Evolutionary conservation across 2,888 invertebrate genomes (phyloP).

Genomic region (Heliothis peltigera): DNA sequence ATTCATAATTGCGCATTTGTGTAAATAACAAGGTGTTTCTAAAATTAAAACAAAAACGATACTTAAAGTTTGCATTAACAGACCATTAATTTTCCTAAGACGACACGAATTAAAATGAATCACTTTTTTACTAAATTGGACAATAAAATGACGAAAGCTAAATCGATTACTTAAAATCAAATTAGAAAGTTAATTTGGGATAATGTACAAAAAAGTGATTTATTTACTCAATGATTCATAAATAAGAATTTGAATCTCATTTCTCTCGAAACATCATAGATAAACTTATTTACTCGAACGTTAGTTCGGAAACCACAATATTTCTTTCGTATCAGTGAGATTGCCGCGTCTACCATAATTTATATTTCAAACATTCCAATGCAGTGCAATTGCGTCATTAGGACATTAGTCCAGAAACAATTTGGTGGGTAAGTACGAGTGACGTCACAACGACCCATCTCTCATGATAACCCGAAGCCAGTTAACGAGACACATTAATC

Average conservation of each 20-base stretch:
- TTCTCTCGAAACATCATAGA: slow-evolving; percentile 59
- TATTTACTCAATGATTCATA: slow-evolving; percentile 57
- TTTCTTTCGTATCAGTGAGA: slow-evolving; percentile 74
- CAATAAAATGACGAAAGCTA: slow-evolving; percentile 29
- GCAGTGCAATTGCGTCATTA: slow-evolving; percentile 71
- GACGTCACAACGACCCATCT: slow-evolving; percentile 75
- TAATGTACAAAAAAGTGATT: slow-evolving; percentile 55
- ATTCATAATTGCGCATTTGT: too few species aligned
- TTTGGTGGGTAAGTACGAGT: slow-evolving; percentile 57
- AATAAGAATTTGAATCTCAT: slow-evolving; percentile 64
- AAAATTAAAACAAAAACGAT: neutral
- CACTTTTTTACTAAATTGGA: slow-evolving; percentile 14
- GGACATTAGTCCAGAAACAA: slow-evolving; percentile 67
- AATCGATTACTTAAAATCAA: slow-evolving; percentile 51
- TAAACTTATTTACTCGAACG: slow-evolving; percentile 67
- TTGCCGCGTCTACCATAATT: slow-evolving; percentile 71
- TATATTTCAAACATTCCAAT: slow-evolving; percentile 75
- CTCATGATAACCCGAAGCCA: slow-evolving; percentile 66
- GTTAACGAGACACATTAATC: slow-evolving; percentile 75
- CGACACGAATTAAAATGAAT: slow-evolving; percentile 20
- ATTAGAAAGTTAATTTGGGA: slow-evolving; percentile 52
- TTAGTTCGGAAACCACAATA: slow-evolving; percentile 71
- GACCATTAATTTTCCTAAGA: slow-evolving; percentile 21
- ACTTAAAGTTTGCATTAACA: neutral
- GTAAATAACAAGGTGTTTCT: too few species aligned